Evolutionary conservation across 2,113 vertebrate species (phyloP).

Genomic region (Cettia cetti): DNA sequence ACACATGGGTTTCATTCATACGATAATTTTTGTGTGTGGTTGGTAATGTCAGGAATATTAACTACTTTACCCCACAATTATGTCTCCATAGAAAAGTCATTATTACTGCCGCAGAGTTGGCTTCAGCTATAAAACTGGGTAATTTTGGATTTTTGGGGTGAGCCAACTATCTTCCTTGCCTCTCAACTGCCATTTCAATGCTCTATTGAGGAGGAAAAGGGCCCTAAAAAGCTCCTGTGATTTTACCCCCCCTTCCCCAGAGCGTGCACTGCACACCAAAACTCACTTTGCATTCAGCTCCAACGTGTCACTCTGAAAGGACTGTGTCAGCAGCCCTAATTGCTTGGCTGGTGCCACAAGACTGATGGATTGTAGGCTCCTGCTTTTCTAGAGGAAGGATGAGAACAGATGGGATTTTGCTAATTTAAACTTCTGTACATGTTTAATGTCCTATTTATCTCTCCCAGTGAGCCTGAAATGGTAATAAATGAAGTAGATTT

Average conservation of each 20-base stretch:
- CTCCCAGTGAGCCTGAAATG: constrained; percentile 56
- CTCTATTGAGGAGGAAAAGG: not conserved
- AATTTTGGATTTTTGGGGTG: not conserved
- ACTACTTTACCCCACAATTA: not conserved
- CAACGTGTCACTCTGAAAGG: constrained; percentile 9
- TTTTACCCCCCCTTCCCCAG: not conserved
- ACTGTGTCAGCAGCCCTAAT: constrained; percentile 43
- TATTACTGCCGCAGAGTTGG: not conserved
- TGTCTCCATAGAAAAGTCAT: not conserved
- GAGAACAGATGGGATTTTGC: constrained; percentile 65
- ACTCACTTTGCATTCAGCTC: constrained; percentile 15
- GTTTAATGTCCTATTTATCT: constrained; percentile 65
- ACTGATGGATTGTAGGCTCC: constrained; percentile 41
- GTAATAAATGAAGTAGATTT: constrained; percentile 55
- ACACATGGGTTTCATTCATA: not conserved
- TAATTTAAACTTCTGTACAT: constrained; percentile 62
- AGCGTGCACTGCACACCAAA: not conserved
- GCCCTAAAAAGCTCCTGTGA: not conserved
- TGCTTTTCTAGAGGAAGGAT: constrained; percentile 18
- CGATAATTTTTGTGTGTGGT: not conserved
- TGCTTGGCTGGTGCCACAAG: constrained; percentile 44
- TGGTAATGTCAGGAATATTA: not conserved
- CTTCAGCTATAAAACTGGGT: not conserved
- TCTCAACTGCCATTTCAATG: not conserved
- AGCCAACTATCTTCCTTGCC: not conserved